Percentiles rank a stretch among this genome's conserved stretches.
phyloP scores from a whole-genome alignment of 2,888 invertebrate species.

The Catocala nupta region DNA sequence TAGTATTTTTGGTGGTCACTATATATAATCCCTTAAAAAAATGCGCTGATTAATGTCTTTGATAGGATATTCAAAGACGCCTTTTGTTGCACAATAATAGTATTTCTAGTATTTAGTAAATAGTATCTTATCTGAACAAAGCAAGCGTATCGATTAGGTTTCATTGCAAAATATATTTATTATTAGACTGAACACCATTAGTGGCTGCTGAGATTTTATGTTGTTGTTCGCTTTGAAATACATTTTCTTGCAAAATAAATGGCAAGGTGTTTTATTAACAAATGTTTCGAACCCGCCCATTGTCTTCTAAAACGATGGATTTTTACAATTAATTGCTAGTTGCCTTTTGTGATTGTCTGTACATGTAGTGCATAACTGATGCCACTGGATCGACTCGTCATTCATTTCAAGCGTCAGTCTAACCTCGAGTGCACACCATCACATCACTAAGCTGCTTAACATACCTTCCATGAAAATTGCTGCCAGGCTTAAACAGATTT shows the following conservation, averaged over 20 bases:
- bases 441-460: conserved; percentile 82
- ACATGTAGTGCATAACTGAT: conserved; percentile 58
- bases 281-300: conserved; percentile 23
- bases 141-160: conserved; percentile 50
- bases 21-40: conserved; percentile 3
- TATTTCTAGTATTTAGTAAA: conserved; percentile 57
- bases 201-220: conserved; percentile 37
- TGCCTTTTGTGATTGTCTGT: conserved; percentile 57
- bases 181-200: conserved; percentile 45
- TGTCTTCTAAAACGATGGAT: conserved; percentile 23
- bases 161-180: conserved; percentile 53
- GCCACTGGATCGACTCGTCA: conserved; percentile 73
- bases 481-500: conserved; percentile 55
- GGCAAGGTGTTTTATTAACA: conserved; percentile 35
- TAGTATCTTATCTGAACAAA: conserved; percentile 53
- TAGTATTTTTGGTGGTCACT: too few relatives aligned
- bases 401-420: conserved; percentile 71
- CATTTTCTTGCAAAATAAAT: conserved; percentile 34
- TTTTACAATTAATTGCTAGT: conserved; percentile 30
- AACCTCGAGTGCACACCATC: conserved; percentile 75
- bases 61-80: conserved; percentile 22
- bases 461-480: conserved; percentile 61
- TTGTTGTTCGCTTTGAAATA: conserved; percentile 29
- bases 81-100: conserved; percentile 39
- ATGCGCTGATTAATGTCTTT: conserved; percentile 26